These are phyloP conservation scores for Tipula lateralis DNA, from an alignment of 2,888 invertebrate species.

Conservation along the genomic window DNA sequence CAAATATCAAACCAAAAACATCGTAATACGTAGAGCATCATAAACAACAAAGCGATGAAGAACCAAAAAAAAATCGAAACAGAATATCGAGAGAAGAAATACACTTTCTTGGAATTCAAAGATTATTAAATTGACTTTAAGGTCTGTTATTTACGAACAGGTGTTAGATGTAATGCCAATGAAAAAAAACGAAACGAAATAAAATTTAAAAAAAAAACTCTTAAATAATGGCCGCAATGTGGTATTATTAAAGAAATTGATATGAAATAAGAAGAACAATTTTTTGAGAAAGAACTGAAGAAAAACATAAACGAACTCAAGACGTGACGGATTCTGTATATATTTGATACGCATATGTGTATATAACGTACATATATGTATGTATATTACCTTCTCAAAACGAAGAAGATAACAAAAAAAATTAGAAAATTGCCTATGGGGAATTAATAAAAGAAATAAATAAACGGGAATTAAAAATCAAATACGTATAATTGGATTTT, in stretches of 20 bases:
- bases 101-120: constrained; percentile 26
- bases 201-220: not conserved
- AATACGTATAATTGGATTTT: constrained; percentile 11
- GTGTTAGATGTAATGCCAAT: constrained; percentile 29
- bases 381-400: not conserved
- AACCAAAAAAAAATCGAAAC: constrained; percentile 12
- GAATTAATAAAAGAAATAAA: not conserved
- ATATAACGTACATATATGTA: not conserved
- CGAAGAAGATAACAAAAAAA: not conserved
- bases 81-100: not conserved
- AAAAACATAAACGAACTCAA: not conserved
- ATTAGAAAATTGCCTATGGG: constrained; percentile 24
- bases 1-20: not conserved
- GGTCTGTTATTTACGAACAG: constrained; percentile 29
- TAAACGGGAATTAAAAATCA: not conserved
- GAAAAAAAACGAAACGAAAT: not conserved
- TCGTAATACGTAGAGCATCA: not conserved
- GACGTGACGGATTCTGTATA: constrained; percentile 24
- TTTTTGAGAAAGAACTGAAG: not conserved
- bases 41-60: not conserved
- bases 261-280: not conserved
- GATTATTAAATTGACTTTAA: constrained; percentile 27
- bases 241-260: constrained; percentile 25
- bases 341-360: constrained; percentile 6
- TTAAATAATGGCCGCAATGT: constrained; percentile 26